These are phyloP conservation scores for Streptopelia turtur DNA, from an alignment of 2,797 vertebrate species.

Conservation along the genomic window DNA sequence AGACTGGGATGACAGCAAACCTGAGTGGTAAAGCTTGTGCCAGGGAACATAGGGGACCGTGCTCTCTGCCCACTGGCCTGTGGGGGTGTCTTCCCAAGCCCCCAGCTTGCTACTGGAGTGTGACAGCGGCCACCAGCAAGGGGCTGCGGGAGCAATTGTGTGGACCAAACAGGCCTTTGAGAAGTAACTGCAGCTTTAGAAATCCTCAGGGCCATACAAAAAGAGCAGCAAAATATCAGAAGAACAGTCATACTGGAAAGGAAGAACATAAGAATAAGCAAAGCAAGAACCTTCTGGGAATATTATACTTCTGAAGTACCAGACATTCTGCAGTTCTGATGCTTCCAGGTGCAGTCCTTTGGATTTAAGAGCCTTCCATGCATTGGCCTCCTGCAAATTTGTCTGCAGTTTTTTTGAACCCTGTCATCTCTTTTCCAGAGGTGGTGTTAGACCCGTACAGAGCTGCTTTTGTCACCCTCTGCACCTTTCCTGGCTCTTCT, in stretches of 20 bases:
- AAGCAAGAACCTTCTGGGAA: neutral
- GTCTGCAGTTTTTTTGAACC: neutral
- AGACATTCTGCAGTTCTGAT: neutral
- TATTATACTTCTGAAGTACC: neutral
- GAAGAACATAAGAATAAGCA: neutral
- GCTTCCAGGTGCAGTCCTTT: neutral
- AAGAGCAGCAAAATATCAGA: neutral
- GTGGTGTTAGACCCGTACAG: neutral
- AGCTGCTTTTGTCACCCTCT: neutral
- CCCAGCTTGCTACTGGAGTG: neutral
- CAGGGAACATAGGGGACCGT: rapidly evolving
- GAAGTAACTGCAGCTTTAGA: neutral
- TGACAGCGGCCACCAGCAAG: neutral
- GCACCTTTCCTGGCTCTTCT: neutral
- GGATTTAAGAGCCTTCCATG: neutral
- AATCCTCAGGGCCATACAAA: neutral
- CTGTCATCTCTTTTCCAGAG: neutral
- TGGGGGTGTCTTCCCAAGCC: neutral
- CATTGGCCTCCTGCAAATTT: neutral
- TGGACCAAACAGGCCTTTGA: neutral
- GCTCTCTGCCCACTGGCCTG: neutral
- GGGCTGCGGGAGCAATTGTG: rapidly evolving
- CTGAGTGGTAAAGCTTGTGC: neutral
- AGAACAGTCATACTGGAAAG: neutral
- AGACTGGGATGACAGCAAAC: neutral